Conservation (phyloP, 2,797 vertebrate species). For the Leucoraja ocellata region DNA sequence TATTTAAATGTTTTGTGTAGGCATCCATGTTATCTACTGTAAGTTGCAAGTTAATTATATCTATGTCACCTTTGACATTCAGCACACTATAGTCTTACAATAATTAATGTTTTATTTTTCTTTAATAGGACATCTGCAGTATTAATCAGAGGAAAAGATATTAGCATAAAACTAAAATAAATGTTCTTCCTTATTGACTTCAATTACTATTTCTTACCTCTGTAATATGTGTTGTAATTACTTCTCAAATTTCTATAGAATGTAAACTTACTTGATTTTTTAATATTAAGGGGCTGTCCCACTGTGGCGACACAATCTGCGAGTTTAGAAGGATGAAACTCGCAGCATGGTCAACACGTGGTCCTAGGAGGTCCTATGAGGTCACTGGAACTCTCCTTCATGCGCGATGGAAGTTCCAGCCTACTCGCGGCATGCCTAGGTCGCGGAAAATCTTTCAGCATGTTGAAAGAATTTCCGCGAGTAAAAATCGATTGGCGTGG, state of each 20-base stretch:
- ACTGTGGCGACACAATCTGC: too few relatives aligned
- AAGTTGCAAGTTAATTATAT: constrained; percentile 34
- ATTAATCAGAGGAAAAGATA: neutral
- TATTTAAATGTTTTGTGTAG: constrained; percentile 26
- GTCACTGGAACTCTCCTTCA: too few relatives aligned
- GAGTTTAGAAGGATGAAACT: too few relatives aligned
- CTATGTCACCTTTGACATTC: constrained; percentile 9
- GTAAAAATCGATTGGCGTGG: too few relatives aligned
- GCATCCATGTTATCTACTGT: constrained; percentile 19
- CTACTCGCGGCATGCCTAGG: too few relatives aligned
- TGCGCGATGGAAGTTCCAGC: too few relatives aligned
- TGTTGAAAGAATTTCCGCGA: too few relatives aligned
- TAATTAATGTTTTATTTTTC: constrained; percentile 1
- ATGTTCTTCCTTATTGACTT: neutral
- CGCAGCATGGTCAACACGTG: too few relatives aligned
- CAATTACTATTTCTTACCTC: neutral
- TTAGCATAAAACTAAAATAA: neutral
- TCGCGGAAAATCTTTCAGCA: too few relatives aligned
- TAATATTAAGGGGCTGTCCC: too few relatives aligned
- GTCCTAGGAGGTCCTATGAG: too few relatives aligned
- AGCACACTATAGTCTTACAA: neutral
- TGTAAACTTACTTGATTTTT: neutral
- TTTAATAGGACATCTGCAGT: neutral
- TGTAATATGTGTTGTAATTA: neutral
- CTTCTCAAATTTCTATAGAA: neutral